These are phyloP conservation scores for Tigriopus californicus DNA, from an alignment of 2,888 invertebrate genomes.

Conservation along the genomic window DNA sequence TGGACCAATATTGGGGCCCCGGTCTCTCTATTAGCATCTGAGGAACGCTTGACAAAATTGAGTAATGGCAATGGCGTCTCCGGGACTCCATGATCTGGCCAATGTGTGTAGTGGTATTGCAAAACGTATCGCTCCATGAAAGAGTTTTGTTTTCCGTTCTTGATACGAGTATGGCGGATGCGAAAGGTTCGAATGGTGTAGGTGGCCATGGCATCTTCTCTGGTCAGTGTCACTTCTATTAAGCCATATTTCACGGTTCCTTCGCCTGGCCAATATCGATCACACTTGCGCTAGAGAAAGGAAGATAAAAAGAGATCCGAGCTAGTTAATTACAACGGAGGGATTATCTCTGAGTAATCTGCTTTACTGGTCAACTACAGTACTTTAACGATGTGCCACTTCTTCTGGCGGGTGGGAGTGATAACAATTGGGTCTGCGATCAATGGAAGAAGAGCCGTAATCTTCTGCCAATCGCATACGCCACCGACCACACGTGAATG, in stretches of 20 bases:
- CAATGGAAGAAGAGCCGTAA: too few species aligned
- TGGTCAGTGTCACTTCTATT: conserved; percentile 66
- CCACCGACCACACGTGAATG: too few species aligned
- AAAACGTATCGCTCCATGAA: conserved; percentile 27
- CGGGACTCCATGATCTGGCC: conserved; percentile 94
- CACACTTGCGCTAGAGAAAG: conserved; percentile 60
- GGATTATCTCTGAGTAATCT: too few species aligned
- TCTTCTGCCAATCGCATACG: too few species aligned
- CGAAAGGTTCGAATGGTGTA: conserved; percentile 38
- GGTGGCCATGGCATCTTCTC: conserved; percentile 41
- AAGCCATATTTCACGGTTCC: conserved; percentile 58
- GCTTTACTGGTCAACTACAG: too few species aligned
- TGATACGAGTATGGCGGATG: conserved; percentile 52
- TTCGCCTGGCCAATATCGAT: conserved; percentile 88
- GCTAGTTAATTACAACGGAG: too few species aligned
- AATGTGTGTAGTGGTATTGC: conserved; percentile 92
- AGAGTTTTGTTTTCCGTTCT: background rate
- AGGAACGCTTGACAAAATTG: conserved; percentile 77
- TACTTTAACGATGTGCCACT: too few species aligned
- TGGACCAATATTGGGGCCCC: conserved; percentile 85
- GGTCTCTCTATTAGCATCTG: conserved; percentile 46
- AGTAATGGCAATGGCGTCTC: conserved; percentile 81
- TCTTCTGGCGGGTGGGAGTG: too few species aligned
- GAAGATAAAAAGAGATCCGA: too few species aligned
- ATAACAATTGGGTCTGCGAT: too few species aligned